Evolutionary conservation across 1,140 invertebrate genomes (phyloP).

Genomic region (Odontomachus brunneus): DNA sequence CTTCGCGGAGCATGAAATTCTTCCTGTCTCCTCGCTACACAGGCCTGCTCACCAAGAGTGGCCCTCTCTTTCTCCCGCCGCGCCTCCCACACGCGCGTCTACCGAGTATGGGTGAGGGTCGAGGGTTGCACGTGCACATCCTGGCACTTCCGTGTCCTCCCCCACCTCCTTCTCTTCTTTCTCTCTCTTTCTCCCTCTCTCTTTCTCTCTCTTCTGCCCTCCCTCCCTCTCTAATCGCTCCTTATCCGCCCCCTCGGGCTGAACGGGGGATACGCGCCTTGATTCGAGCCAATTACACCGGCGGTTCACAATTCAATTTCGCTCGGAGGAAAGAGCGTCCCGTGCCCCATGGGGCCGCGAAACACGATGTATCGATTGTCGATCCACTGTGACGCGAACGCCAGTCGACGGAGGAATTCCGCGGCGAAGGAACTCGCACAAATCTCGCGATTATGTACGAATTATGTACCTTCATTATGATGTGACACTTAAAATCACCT

Average conservation of each 20-base stretch:
- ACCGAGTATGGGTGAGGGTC: conserved; percentile 52
- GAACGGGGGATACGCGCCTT: conserved; percentile 64
- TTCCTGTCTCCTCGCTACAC: conserved; percentile 77
- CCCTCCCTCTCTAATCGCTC: conserved; percentile 73
- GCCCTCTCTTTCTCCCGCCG: conserved; percentile 46
- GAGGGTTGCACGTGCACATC: conserved; percentile 58
- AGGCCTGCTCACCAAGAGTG: conserved; percentile 42
- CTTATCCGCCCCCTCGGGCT: conserved; percentile 64
- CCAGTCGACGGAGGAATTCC: conserved; percentile 31
- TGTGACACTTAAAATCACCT: no score
- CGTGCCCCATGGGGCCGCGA: neutral
- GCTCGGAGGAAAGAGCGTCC: conserved; percentile 1
- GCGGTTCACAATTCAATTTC: conserved; percentile 80
- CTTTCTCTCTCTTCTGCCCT: neutral
- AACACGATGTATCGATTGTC: conserved; percentile 66
- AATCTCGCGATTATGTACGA: conserved; percentile 16
- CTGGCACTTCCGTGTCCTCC: conserved; percentile 59
- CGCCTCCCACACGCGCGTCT: conserved; percentile 48
- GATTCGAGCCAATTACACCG: conserved; percentile 80
- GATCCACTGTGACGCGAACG: conserved; percentile 42
- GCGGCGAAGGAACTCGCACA: conserved; percentile 3
- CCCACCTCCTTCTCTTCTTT: neutral
- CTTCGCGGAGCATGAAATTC: conserved; percentile 82
- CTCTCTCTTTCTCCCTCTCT: neutral
- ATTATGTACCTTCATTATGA: no score